Percentiles rank a stretch among this genome's conserved stretches.
Conservation (phyloP, 2,888 invertebrate genomes). For the Sycophila texana region DNA sequence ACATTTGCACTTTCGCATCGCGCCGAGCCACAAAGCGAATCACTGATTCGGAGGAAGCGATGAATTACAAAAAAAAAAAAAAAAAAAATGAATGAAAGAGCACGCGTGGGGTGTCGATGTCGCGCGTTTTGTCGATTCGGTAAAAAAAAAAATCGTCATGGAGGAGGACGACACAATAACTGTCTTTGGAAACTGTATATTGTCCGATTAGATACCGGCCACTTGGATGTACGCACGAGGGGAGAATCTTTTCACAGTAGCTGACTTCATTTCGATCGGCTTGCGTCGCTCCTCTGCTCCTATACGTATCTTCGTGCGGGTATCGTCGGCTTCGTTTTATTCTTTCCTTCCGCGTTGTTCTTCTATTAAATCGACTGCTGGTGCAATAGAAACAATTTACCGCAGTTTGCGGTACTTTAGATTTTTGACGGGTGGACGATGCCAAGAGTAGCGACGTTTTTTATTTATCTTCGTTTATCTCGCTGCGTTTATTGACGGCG, state of each 20-base stretch:
- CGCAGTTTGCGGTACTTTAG: not conserved
- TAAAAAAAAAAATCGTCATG: not conserved
- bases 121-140: not conserved
- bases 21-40: not conserved
- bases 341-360: not conserved
- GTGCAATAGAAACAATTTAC: not conserved
- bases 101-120: not conserved
- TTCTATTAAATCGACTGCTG: not conserved
- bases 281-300: not conserved
- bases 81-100: not conserved
- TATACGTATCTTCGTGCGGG: not conserved
- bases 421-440: not conserved
- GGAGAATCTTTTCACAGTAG: not conserved
- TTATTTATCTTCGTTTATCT: not conserved
- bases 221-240: not conserved
- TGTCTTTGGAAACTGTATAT: not conserved
- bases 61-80: not conserved
- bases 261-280: conserved; percentile 2
- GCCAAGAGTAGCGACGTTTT: not conserved
- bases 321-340: not conserved
- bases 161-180: not conserved
- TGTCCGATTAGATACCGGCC: conserved; percentile 18
- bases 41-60: not conserved
- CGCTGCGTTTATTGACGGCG: not conserved
- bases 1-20: not conserved